Conservation (phyloP, 2,888 invertebrate species). For the Pedicia rivosa region DNA sequence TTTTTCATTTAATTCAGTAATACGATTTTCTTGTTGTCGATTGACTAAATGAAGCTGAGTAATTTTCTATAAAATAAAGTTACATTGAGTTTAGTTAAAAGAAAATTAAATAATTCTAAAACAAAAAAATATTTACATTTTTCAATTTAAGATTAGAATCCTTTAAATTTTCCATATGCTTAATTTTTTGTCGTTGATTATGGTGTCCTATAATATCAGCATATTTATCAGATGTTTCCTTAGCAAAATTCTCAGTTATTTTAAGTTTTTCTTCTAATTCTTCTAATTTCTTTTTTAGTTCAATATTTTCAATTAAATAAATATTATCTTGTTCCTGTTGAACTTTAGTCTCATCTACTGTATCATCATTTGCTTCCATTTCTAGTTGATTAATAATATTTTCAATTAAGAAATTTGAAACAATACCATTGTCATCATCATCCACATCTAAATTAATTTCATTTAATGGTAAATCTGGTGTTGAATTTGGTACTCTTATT, state of each 20-base stretch:
- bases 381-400: slow-evolving; percentile 10
- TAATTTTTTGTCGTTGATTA: slow-evolving; percentile 1
- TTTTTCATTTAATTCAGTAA: slow-evolving; percentile 12
- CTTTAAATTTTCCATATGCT: slow-evolving; percentile 10
- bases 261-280: no score
- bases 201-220: no score
- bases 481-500: slow-evolving; percentile 15
- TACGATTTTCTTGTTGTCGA: slow-evolving; percentile 12
- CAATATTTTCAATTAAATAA: no score
- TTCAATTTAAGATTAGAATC: slow-evolving; percentile 12
- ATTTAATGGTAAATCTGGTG: neutral
- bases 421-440: slow-evolving; percentile 7
- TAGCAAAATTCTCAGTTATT: no score
- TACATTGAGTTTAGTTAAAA: neutral
- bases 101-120: neutral
- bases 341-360: neutral
- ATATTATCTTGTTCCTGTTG: no score
- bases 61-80: slow-evolving; percentile 11
- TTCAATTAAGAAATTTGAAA: slow-evolving; percentile 12
- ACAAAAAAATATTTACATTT: slow-evolving; percentile 10
- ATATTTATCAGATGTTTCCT: no score
- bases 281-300: no score
- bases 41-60: slow-evolving; percentile 10
- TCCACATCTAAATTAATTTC: slow-evolving; percentile 8
- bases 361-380: slow-evolving; percentile 1